phyloP scores from a whole-genome alignment of 2,113 vertebrate genomes.

The Pterocles gutturalis region DNA sequence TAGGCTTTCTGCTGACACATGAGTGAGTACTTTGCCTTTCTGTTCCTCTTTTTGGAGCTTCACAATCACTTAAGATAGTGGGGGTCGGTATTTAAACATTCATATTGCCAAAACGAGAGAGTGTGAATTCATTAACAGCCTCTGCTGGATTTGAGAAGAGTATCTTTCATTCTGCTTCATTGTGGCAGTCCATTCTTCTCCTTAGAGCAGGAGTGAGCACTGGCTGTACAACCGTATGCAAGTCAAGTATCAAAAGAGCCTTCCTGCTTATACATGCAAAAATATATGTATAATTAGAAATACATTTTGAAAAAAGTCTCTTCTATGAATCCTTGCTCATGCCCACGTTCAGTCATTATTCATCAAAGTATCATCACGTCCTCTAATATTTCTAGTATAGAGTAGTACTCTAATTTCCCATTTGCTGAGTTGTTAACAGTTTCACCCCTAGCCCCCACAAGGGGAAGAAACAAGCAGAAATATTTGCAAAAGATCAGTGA shows the following conservation, averaged over 20 bases:
- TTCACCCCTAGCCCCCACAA: neutral
- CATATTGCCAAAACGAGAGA: neutral
- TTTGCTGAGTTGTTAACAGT: neutral
- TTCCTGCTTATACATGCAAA: neutral
- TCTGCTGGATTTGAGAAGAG: neutral
- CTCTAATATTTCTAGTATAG: neutral
- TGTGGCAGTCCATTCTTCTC: neutral
- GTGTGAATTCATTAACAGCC: neutral
- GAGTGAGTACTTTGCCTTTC: neutral
- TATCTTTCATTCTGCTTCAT: neutral
- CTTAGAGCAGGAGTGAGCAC: neutral
- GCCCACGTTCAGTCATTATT: neutral
- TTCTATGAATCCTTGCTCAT: neutral
- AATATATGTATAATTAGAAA: neutral
- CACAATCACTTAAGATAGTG: no score
- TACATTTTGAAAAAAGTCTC: neutral
- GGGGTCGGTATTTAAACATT: neutral
- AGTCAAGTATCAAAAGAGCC: neutral
- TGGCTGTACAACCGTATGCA: no score
- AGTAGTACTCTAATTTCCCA: neutral
- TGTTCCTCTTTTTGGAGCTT: neutral
- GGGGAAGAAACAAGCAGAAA: neutral
- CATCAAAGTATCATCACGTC: rapidly evolving
- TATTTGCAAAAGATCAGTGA: neutral
- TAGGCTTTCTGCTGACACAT: neutral